A percentile compares a stretch with the other conserved stretches of the same genome.
phyloP scores from a whole-genome alignment of 2,888 invertebrate genomes.

The Eupelmus urozonus region DNA sequence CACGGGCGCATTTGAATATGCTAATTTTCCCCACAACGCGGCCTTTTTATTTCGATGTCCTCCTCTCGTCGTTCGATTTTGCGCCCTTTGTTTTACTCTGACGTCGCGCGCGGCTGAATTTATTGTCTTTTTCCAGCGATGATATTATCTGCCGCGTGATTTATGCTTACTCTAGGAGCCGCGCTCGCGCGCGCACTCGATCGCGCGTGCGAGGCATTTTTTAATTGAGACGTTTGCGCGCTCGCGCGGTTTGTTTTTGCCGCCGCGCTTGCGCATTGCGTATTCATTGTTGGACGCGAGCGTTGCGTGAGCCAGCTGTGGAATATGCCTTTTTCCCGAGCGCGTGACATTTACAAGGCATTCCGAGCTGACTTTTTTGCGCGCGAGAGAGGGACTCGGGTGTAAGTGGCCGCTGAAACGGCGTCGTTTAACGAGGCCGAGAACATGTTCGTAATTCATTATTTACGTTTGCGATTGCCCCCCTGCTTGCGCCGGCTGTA shows the following conservation, averaged over 20 bases:
- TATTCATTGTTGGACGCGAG: neutral
- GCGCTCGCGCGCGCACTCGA: neutral
- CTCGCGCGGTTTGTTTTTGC: neutral
- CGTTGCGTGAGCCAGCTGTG: neutral
- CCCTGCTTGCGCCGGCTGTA: no score
- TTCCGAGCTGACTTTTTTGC: no score
- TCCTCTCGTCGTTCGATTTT: no score
- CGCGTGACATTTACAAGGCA: neutral
- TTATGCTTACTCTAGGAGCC: slow-evolving; percentile 20
- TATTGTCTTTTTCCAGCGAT: slow-evolving; percentile 43
- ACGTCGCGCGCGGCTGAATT: slow-evolving; percentile 4
- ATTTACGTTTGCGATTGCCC: no score
- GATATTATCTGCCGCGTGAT: slow-evolving; percentile 45
- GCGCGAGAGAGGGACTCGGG: no score
- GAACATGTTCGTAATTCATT: no score
- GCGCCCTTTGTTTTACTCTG: no score
- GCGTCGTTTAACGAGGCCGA: no score
- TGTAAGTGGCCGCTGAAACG: no score
- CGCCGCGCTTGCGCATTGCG: neutral
- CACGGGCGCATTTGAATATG: slow-evolving; percentile 31
- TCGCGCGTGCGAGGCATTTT: neutral
- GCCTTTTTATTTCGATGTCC: neutral
- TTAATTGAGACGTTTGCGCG: slow-evolving; percentile 31
- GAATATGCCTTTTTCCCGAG: neutral
- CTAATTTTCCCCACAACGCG: neutral